Evolutionary conservation across 2,113 vertebrate genomes (phyloP), one percentile per base, ranked within the genome.

Genomic region (Taurulus bubalis): DNA sequence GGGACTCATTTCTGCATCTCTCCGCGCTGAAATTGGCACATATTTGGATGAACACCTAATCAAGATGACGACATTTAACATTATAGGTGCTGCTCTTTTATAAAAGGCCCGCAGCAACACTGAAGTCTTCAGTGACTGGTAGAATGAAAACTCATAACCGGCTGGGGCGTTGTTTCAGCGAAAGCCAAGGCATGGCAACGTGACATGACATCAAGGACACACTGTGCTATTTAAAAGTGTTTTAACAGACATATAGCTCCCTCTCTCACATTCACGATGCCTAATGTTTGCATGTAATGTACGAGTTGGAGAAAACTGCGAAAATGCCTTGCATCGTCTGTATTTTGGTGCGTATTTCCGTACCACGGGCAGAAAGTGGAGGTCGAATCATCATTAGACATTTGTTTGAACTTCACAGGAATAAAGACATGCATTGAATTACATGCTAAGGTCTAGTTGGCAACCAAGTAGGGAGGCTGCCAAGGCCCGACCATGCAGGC

Each of bases 31-130:
- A 56, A 79, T 45, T 55, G 11, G 12, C 26, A 40, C 14, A 30
- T 34, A 36, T 78, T 71, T 40, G 18, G 4, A 18, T 18, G 40
- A 34, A 79, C 66, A 84, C 49, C 65, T 55, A 56, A 58, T 56
- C 12, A 68, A 30, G 20, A 82, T 58, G 60, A 75, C n/a, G 8
- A 4, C 62, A 63, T 51, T 71, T 26, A 62, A 58, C 30, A 71
- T 75, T 49, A 79, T 71, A 36, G 30, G n/a, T 71, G 8, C 65
- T 67, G 8, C 34, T 66, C 51, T 49, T n/a, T 75, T 40, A 10
- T 16, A 22, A 58, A 55, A 64, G 24, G 16, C 12, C 58, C 8
- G 4, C 22, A 30, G 38, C 15, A 32, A 51, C 7, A 55, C 26
- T 36, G 38, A 53, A 66, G 69, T 20, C 45, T n/a, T 67, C 16